These are phyloP conservation scores for Xyrauchen texanus DNA, from an alignment of 2,113 vertebrate species.

Conservation along the genomic window DNA sequence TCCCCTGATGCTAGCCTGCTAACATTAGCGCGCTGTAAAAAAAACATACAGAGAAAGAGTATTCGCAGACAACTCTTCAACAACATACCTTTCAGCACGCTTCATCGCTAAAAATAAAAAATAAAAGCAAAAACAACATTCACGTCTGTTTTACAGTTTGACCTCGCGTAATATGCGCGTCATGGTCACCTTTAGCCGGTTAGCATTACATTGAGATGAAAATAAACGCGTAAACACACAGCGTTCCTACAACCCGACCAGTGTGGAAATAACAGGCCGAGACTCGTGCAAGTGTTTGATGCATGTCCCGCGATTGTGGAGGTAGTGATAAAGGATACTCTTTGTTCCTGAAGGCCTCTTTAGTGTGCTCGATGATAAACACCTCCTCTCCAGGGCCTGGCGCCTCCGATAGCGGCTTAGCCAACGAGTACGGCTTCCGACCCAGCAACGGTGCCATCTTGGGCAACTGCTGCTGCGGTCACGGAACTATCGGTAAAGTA, in stretches of 20 bases:
- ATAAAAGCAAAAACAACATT: not conserved
- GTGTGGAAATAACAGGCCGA: not conserved
- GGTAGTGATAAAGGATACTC: conserved; percentile 84
- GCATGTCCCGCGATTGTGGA: no score
- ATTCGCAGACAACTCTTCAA: not conserved
- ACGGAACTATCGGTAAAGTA: not conserved
- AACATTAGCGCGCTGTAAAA: conserved; percentile 20
- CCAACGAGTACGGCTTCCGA: conserved; percentile 91
- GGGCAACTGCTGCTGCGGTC: conserved; percentile 29
- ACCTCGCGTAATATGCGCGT: not conserved
- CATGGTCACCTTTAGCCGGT: conserved; percentile 17
- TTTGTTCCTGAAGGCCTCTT: conserved; percentile 95
- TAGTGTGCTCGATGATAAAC: conserved; percentile 88
- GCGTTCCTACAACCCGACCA: not conserved
- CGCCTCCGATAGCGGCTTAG: conserved; percentile 83
- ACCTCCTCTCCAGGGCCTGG: conserved; percentile 83
- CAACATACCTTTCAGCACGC: not conserved
- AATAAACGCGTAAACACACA: not conserved
- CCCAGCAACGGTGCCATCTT: conserved; percentile 93
- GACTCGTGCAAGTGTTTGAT: not conserved
- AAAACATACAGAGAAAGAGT: no score
- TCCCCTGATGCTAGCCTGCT: conserved; percentile 16
- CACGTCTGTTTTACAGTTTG: not conserved
- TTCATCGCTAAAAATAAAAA: not conserved
- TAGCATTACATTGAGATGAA: conserved; percentile 21